phyloP scores from a whole-genome alignment of 2,113 vertebrate genomes.

The Anhinga anhinga region DNA sequence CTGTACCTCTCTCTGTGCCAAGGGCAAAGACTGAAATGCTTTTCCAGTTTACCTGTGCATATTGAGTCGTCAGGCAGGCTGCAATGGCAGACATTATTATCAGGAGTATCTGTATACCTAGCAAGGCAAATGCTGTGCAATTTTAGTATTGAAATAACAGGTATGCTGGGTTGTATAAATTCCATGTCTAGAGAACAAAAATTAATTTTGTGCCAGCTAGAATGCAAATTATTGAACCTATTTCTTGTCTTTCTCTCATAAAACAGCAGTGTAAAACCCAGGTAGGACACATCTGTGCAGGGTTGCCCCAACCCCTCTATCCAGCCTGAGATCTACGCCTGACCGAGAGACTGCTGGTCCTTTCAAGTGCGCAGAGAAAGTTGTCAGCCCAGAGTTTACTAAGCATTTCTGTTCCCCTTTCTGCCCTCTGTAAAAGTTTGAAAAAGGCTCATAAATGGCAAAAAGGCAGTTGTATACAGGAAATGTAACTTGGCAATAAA shows the following conservation, averaged over 20 bases:
- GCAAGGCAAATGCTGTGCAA: not conserved
- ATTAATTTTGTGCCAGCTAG: not conserved
- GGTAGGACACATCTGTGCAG: not conserved
- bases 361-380: not conserved
- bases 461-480: slow-evolving; percentile 59
- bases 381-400: not conserved
- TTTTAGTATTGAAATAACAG: not conserved
- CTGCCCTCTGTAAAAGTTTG: slow-evolving; percentile 53
- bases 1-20: not conserved
- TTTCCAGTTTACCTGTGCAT: not conserved
- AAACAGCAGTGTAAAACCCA: not conserved
- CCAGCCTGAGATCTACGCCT: not conserved
- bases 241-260: not conserved
- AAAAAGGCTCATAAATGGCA: slow-evolving; percentile 65
- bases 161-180: fast-evolving
- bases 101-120: not conserved
- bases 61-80: not conserved
- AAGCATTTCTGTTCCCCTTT: not conserved
- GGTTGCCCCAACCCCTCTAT: fast-evolving
- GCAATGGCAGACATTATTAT: fast-evolving
- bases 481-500: slow-evolving; percentile 75
- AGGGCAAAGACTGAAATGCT: not conserved
- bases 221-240: not conserved
- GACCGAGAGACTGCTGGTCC: not conserved
- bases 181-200: not conserved